Evolutionary conservation across 1,140 invertebrate genomes (phyloP), one percentile per base, ranked within the genome.

Genomic region (Dufourea novaeangliae): DNA sequence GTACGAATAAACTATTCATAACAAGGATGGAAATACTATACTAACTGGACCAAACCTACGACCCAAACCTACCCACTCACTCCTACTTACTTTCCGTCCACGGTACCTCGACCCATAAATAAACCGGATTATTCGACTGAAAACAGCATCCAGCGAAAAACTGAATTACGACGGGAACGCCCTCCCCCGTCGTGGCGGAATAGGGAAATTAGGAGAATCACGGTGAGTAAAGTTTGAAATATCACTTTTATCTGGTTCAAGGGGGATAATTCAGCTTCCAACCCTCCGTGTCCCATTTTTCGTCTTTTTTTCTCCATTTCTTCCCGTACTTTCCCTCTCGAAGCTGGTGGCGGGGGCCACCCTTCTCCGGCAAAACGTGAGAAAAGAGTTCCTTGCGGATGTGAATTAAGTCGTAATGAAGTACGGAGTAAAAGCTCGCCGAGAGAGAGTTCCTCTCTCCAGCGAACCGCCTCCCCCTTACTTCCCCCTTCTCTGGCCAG

Each of bases 401-500:
- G 68, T 73, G 78, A 88, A 88, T 88, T 86, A 84, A 88, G 79
- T 84, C 79, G 78, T 87, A 87, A 87, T 81, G 84, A 88, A 87
- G 82, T 86, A 84, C 67, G 56, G 67, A 74, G 80, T 61, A 80
- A 44, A 69, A 80, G 80, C 63, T 70, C 57, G 68, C 50, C 72
- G 39, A 66, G n/a, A n/a, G n/a, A n/a, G n/a, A n/a, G 76, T 64
- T 82, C 41, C 20, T 46, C 41, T 46, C 41, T 46, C 41, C 14
- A 46, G 41, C 41, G 14, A 46, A 20, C 41, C 41, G 46, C 46
- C 17, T 37, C 75, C 50, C 52, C n/a, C 20, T 52, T n/a, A 2
- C 50, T 52, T 10, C 22, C 20, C 20, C 32, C 72, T 32, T 20
- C 25, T 12, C 32, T 52, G n/a, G n/a, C 25, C 3, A 14, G 34